Conservation (phyloP, 1,140 invertebrate genomes). For the Teleogryllus occipitalis region DNA sequence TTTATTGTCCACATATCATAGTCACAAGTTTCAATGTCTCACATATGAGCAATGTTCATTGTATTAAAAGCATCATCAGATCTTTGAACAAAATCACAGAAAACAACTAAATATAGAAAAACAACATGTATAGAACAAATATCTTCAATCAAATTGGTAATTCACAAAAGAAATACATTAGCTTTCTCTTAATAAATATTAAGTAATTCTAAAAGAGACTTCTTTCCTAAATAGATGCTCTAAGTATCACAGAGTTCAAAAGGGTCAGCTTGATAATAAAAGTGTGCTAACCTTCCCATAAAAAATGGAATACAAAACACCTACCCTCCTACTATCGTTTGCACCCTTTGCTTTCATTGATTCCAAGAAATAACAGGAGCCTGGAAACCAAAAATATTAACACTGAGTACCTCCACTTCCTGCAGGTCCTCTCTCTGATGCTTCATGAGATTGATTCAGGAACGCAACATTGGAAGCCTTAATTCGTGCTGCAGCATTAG, state of each 20-base stretch:
- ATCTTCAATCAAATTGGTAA: neutral
- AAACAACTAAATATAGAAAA: neutral
- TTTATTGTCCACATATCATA: neutral
- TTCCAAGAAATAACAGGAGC: neutral
- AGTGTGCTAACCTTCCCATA: neutral
- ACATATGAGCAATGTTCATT: neutral
- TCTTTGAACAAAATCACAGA: neutral
- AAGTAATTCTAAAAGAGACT: neutral
- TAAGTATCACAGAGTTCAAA: neutral
- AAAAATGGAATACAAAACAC: neutral
- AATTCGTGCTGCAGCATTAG: conserved; percentile 49
- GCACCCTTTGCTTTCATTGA: too few relatives aligned
- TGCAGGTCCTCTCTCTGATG: neutral
- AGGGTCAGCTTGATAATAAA: neutral
- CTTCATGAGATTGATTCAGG: conserved; percentile 52
- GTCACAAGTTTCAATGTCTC: neutral
- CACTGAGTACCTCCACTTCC: conserved; percentile 16
- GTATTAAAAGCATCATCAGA: neutral
- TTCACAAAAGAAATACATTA: neutral
- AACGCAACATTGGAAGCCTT: conserved; percentile 67
- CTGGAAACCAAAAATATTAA: neutral
- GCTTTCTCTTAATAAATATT: too few relatives aligned
- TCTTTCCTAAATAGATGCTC: neutral
- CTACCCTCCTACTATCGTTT: neutral
- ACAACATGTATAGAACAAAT: neutral